phyloP scores from a whole-genome alignment of 2,113 vertebrate genomes.

The Burhinus bistriatus region DNA sequence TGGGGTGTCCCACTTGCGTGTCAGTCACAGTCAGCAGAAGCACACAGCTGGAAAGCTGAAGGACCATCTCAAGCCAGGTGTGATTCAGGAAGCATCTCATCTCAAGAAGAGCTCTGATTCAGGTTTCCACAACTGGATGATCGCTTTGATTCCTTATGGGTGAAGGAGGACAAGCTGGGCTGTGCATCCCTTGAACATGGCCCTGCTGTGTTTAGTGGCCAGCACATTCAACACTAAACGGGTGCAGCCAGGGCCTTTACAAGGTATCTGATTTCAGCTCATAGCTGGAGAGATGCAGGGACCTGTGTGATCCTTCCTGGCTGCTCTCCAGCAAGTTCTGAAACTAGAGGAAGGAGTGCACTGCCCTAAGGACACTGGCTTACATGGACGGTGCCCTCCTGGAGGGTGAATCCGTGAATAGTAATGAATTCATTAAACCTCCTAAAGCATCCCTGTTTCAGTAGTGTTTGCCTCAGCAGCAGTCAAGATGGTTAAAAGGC shows the following conservation, averaged over 20 bases:
- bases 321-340: slow-evolving; percentile 12
- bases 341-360: not conserved
- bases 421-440: slow-evolving; percentile 57
- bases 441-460: slow-evolving; percentile 28
- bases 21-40: not conserved
- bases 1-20: accelerated
- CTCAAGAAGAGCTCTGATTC: not conserved
- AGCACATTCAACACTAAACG: accelerated
- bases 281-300: not conserved
- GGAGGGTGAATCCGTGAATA: slow-evolving; percentile 32
- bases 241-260: not conserved
- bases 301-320: not conserved
- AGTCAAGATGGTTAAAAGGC: slow-evolving; percentile 55
- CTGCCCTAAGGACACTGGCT: not conserved
- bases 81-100: not conserved
- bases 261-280: not conserved
- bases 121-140: not conserved
- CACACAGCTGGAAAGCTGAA: not conserved
- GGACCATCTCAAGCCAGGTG: not conserved
- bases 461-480: slow-evolving; percentile 58
- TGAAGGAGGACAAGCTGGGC: not conserved
- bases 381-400: not conserved
- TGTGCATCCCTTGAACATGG: not conserved
- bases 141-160: accelerated
- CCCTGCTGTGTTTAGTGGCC: not conserved